These are phyloP conservation scores for Leuctra nigra DNA, from an alignment of 2,888 invertebrate species.

Conservation along the genomic window DNA sequence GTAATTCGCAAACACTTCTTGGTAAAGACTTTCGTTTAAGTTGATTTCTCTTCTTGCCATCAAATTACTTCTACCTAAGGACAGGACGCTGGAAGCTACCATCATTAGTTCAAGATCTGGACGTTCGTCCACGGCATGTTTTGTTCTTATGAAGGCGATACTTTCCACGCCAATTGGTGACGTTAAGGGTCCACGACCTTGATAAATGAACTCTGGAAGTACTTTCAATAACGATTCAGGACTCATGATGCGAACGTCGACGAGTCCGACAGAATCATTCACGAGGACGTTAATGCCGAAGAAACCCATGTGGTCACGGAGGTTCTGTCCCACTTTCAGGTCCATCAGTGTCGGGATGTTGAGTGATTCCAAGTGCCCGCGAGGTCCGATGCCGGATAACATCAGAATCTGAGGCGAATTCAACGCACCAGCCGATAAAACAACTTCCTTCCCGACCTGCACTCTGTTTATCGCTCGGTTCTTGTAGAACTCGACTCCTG, in stretches of 20 bases:
- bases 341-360: conserved; percentile 34
- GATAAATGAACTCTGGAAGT: conserved; percentile 38
- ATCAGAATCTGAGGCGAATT: too few species aligned
- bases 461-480: too few species aligned
- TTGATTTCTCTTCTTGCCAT: conserved; percentile 40
- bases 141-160: conserved; percentile 41
- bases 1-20: conserved; percentile 48
- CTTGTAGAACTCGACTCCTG: conserved; percentile 59
- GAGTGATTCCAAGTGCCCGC: conserved; percentile 38
- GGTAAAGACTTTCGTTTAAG: conserved; percentile 53
- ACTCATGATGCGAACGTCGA: conserved; percentile 40
- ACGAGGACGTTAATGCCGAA: conserved; percentile 38
- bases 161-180: conserved; percentile 43
- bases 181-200: conserved; percentile 39
- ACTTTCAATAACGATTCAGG: conserved; percentile 33
- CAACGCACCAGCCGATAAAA: too few species aligned
- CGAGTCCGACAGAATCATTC: conserved; percentile 33
- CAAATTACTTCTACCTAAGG: too few species aligned
- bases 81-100: too few species aligned
- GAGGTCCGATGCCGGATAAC: too few species aligned
- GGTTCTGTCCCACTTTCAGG: conserved; percentile 38
- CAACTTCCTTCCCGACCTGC: too few species aligned
- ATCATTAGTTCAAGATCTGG: conserved; percentile 80
- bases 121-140: conserved; percentile 47
- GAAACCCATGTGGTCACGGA: conserved; percentile 41